These are phyloP conservation scores for Oscheius onirici DNA, from an alignment of 2,888 invertebrate genomes.

Conservation along the genomic window DNA sequence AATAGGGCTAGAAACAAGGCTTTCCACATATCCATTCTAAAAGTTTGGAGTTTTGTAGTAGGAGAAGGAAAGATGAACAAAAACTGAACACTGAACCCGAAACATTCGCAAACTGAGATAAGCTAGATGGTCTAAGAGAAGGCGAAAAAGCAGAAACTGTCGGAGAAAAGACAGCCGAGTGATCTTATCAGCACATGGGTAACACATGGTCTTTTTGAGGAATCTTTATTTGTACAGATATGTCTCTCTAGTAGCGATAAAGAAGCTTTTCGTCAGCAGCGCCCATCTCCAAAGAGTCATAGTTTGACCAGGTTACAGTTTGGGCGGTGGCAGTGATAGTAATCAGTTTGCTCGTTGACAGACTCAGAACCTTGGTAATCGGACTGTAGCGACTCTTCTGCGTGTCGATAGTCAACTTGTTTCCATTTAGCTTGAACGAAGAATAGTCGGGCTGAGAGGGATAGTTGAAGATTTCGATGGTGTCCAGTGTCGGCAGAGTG, in stretches of 20 bases:
- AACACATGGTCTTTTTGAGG: background rate
- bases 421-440: conserved; percentile 39
- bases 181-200: conserved; percentile 6
- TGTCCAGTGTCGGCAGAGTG: conserved; percentile 51
- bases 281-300: background rate
- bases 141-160: background rate
- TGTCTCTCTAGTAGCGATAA: conserved; percentile 17
- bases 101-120: background rate
- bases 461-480: conserved; percentile 60
- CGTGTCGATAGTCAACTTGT: conserved; percentile 17
- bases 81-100: background rate
- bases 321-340: background rate
- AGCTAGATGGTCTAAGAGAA: background rate
- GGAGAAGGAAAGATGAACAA: background rate
- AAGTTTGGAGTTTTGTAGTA: background rate
- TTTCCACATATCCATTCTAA: conserved; percentile 7
- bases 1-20: background rate
- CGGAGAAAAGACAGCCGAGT: conserved; percentile 6
- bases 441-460: conserved; percentile 48
- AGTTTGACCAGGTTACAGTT: conserved; percentile 13
- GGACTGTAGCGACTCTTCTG: conserved; percentile 23
- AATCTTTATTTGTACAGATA: conserved; percentile 20
- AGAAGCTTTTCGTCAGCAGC: background rate
- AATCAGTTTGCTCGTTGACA: conserved; percentile 22
- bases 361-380: conserved; percentile 19